Evolutionary conservation across 2,113 vertebrate genomes (phyloP).

Genomic region (Neotoma lepida): DNA sequence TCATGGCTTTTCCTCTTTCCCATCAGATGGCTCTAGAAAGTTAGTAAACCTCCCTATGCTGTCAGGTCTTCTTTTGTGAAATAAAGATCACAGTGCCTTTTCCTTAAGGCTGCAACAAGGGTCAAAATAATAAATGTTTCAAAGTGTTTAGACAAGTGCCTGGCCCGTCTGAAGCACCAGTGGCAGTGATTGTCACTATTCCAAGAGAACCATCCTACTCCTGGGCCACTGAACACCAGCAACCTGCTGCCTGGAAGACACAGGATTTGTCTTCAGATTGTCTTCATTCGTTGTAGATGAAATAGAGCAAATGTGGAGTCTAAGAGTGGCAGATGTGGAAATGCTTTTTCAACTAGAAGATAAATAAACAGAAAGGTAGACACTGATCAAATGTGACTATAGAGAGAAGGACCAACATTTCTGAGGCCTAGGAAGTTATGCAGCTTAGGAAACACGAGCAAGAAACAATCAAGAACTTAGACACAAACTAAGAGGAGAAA

Average conservation of each 20-base stretch:
- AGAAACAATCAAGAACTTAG: constrained; percentile 16
- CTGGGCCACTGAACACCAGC: not conserved
- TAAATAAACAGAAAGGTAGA: constrained; percentile 36
- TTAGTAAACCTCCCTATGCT: not conserved
- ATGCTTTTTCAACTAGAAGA: not conserved
- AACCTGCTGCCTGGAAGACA: not conserved
- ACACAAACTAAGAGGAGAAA: no score
- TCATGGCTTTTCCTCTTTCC: not conserved
- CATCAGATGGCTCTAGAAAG: not conserved
- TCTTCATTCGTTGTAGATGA: not conserved
- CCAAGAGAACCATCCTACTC: not conserved
- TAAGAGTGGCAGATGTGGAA: not conserved
- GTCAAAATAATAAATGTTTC: constrained; percentile 49
- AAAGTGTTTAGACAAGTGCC: not conserved
- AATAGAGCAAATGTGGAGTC: not conserved
- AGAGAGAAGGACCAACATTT: not conserved
- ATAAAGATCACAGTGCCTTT: constrained; percentile 13
- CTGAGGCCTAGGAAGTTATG: not conserved
- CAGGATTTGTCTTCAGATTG: constrained; percentile 27
- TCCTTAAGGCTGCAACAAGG: not conserved
- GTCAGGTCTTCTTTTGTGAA: constrained; percentile 13
- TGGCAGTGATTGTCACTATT: not conserved
- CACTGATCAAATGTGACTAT: not conserved
- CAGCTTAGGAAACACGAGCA: not conserved
- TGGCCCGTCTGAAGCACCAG: not conserved